phyloP scores from a whole-genome alignment of 2,797 vertebrate genomes.

The Brotogeris chrysoptera region DNA sequence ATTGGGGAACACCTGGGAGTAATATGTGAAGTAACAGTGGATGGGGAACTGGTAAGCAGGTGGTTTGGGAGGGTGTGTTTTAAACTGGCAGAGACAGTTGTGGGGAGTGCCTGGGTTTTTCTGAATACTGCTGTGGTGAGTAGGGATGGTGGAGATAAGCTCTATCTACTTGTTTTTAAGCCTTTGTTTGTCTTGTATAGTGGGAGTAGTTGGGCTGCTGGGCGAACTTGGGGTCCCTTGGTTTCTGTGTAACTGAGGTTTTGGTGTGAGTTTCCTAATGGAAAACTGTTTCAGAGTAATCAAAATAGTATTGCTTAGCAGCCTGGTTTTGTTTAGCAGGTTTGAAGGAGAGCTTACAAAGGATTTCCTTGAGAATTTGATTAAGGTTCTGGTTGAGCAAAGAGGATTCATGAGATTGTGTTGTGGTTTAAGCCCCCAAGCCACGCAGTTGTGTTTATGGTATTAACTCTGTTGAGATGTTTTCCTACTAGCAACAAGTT shows the following conservation, averaged over 20 bases:
- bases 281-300: neutral
- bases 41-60: neutral
- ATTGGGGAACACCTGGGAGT: neutral
- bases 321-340: neutral
- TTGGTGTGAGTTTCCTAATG: neutral
- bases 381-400: neutral
- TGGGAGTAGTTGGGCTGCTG: fast-evolving
- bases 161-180: neutral
- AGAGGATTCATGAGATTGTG: too few relatives aligned
- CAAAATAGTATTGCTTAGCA: neutral
- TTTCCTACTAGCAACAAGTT: neutral
- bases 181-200: neutral
- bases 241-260: neutral
- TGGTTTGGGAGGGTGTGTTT: neutral
- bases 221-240: neutral
- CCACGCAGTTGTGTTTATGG: neutral
- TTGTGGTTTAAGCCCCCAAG: too few relatives aligned
- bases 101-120: fast-evolving
- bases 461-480: neutral
- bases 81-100: fast-evolving
- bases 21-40: fast-evolving
- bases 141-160: fast-evolving
- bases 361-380: neutral
- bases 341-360: neutral
- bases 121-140: fast-evolving